Conservation (phyloP, 2,888 invertebrate species). For the Thera obeliscata region DNA sequence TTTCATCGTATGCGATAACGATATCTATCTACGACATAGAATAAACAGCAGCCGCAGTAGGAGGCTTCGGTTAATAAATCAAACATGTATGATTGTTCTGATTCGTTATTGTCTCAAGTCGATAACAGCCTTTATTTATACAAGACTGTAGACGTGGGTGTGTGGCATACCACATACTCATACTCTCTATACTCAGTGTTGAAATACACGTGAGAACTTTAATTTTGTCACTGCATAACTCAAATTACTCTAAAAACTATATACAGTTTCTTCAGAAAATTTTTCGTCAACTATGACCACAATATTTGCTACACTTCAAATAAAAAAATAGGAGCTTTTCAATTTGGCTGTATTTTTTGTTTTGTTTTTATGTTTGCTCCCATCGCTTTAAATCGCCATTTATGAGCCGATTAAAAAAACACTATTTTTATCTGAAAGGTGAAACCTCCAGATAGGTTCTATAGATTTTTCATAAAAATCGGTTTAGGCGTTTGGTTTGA, state of each 20-base stretch:
- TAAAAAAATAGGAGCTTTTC: too few relatives aligned
- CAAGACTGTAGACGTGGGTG: slow-evolving; percentile 60
- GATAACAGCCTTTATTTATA: slow-evolving; percentile 72
- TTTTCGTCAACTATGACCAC: not conserved
- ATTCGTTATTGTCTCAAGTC: slow-evolving; percentile 77
- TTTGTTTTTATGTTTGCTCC: too few relatives aligned
- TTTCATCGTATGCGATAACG: slow-evolving; percentile 45
- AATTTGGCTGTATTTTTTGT: too few relatives aligned
- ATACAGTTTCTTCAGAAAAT: not conserved
- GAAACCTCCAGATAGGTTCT: too few relatives aligned
- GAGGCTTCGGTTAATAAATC: slow-evolving; percentile 74
- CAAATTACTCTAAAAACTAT: not conserved
- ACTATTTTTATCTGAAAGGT: too few relatives aligned
- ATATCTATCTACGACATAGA: slow-evolving; percentile 50
- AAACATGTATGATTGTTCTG: slow-evolving; percentile 72
- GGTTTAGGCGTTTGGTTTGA: too few relatives aligned
- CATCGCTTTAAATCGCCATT: too few relatives aligned
- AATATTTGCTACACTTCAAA: not conserved
- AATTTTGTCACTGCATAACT: not conserved
- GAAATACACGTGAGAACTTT: slow-evolving; percentile 9
- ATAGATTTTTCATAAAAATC: too few relatives aligned
- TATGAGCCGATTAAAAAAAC: too few relatives aligned
- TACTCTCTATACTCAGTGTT: not conserved
- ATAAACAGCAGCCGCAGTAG: slow-evolving; percentile 21
- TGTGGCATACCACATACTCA: slow-evolving; percentile 7